A percentile compares a stretch with the other conserved stretches of the same genome.
phyloP scores from a whole-genome alignment of 2,888 invertebrate genomes.

The Listrodromus nycthemerus region DNA sequence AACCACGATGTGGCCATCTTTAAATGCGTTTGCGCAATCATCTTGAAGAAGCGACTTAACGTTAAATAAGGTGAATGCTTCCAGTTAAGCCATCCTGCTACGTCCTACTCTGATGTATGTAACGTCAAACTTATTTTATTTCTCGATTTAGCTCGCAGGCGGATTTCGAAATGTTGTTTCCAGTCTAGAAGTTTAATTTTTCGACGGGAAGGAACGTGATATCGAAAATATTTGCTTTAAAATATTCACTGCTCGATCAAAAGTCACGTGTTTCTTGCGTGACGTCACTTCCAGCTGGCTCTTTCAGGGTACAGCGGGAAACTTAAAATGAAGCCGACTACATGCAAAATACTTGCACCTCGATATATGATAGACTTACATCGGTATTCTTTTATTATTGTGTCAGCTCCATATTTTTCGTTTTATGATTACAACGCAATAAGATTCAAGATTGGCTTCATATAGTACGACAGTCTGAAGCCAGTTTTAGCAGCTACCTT shows the following conservation, averaged over 20 bases:
- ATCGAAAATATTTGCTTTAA: too few relatives aligned
- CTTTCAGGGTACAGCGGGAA: not conserved
- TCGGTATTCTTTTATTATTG: not conserved
- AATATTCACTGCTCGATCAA: too few relatives aligned
- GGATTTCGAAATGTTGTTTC: not conserved
- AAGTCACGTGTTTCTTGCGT: too few relatives aligned
- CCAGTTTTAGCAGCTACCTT: not conserved
- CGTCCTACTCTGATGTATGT: too few relatives aligned
- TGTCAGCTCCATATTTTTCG: not conserved
- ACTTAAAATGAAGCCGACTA: not conserved
- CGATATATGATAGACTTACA: not conserved
- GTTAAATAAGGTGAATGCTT: not conserved
- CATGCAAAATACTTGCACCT: not conserved
- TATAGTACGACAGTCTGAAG: not conserved
- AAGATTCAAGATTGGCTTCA: not conserved
- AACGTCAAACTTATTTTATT: not conserved
- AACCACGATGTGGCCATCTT: slow-evolving; percentile 39
- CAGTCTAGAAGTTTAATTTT: too few relatives aligned
- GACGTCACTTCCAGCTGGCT: not conserved
- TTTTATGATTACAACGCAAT: not conserved
- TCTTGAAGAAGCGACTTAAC: not conserved
- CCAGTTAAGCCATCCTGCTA: too few relatives aligned
- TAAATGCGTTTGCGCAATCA: slow-evolving; percentile 32
- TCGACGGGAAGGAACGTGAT: too few relatives aligned
- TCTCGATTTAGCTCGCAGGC: too few relatives aligned